Evolutionary conservation across 1,140 invertebrate genomes (phyloP), one percentile per base, ranked within the genome.

Genomic region (Drosophila seguyi): DNA sequence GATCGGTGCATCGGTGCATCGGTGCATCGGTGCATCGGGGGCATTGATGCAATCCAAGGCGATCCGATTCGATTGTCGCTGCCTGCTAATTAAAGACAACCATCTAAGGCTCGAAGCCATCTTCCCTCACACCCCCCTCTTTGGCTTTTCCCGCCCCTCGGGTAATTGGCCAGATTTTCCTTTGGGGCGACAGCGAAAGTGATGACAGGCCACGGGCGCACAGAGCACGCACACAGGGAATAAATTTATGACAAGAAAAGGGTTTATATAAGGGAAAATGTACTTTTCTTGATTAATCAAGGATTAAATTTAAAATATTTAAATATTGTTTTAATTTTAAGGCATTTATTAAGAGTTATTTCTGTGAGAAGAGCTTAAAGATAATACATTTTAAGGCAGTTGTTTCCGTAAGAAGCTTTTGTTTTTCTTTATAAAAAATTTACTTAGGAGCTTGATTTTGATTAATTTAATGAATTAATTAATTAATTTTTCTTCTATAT

Each of bases 51-150:
- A 29, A 42, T 20, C 36, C 34, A 36, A 29, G 42, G 44, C 61
- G 55, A 65, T 61, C 42, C 48, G 42, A 48, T 59, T 59, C 59
- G 58, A 39, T 48, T 69, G 74, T 50, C 65, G 67, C 56, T 75
- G 50, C 48, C 74, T 75, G 86, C 86, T 90, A 88, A 87, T 90
- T 90, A 90, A 90, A 81, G 76, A 47, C 77, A 74, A 47, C 84
- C 85, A 84, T 84, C 76, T 90, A 80, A 62, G 84, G 83, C 22
- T 38, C 38, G 75, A 18, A 63, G 58, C 20, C 50, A 34, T 25
- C 25, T 25, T 25, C 25, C 25, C n/a, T n/a, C n/a, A n/a, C n/a
- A n/a, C 16, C 5, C 2, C 7, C 22, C 16, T 11, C 20, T 18
- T 22, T 0, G 3, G 20, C 20, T 53, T 25, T 57, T 57, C 55